Conservation (phyloP, 1,140 invertebrate genomes). For the Reticulitermes speratus region DNA sequence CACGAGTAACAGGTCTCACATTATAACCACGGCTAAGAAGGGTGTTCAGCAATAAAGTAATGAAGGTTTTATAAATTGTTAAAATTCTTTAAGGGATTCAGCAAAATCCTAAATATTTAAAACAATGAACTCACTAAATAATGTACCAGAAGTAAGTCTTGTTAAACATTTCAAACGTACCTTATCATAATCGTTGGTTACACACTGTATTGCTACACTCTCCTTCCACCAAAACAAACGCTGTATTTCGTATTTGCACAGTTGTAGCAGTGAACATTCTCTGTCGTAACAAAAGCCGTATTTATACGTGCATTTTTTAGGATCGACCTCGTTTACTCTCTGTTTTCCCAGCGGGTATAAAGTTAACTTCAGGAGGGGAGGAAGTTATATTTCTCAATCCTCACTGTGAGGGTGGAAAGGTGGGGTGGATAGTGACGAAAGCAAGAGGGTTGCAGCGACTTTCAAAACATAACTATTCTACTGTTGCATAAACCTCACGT, state of each 20-base stretch:
- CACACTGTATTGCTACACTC: neutral
- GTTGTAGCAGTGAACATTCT: neutral
- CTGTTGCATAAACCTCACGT: too few relatives aligned
- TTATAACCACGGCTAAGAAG: too few relatives aligned
- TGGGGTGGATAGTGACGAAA: too few relatives aligned
- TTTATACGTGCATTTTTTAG: neutral
- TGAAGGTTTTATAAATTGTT: too few relatives aligned
- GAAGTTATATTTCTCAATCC: neutral
- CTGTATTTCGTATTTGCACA: neutral
- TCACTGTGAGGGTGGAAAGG: neutral
- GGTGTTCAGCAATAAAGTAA: too few relatives aligned
- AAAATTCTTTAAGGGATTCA: too few relatives aligned
- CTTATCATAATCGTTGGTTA: neutral
- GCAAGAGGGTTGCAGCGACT: too few relatives aligned
- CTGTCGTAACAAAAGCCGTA: neutral
- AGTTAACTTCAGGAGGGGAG: neutral
- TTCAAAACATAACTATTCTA: too few relatives aligned
- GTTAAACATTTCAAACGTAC: neutral
- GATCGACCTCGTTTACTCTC: neutral
- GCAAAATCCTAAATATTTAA: too few relatives aligned
- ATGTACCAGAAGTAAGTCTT: neutral
- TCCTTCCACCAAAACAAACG: neutral
- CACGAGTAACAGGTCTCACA: too few relatives aligned
- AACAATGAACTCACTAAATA: too few relatives aligned
- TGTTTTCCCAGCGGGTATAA: neutral